phyloP scores from a whole-genome alignment of 2,888 invertebrate species.

The Phymatocera aterrima region DNA sequence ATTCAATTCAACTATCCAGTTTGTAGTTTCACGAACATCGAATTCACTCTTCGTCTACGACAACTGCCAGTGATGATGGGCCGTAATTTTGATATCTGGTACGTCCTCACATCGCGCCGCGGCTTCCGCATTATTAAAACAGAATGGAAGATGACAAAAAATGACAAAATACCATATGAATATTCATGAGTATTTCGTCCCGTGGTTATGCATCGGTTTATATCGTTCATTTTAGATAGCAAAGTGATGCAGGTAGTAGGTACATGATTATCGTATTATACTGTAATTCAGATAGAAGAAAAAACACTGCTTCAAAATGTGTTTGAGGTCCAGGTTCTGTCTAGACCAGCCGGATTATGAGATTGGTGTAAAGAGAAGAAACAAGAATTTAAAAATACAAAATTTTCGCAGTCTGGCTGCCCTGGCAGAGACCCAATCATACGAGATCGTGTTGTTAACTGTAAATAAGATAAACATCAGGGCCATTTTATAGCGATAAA shows the following conservation, averaged over 20 bases:
- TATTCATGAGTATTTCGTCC: not conserved
- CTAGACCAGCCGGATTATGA: not conserved
- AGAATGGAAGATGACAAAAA: too few relatives aligned
- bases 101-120: too few relatives aligned
- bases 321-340: not conserved
- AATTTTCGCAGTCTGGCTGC: constrained; percentile 16
- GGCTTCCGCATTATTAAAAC: too few relatives aligned
- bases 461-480: constrained; percentile 42
- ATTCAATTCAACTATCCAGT: constrained; percentile 12
- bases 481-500: constrained; percentile 47
- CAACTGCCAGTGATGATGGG: too few relatives aligned
- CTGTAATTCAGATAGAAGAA: not conserved
- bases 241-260: not conserved
- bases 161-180: too few relatives aligned
- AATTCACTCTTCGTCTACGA: constrained; percentile 13
- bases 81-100: too few relatives aligned
- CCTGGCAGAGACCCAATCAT: constrained; percentile 38
- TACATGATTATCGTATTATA: not conserved
- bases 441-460: constrained; percentile 30
- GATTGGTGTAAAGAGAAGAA: not conserved
- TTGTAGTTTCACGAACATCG: not conserved
- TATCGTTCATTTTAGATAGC: not conserved
- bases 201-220: not conserved
- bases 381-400: not conserved
- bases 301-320: not conserved